phyloP scores from a whole-genome alignment of 1,140 invertebrate species.

The Drosophila littoralis region DNA sequence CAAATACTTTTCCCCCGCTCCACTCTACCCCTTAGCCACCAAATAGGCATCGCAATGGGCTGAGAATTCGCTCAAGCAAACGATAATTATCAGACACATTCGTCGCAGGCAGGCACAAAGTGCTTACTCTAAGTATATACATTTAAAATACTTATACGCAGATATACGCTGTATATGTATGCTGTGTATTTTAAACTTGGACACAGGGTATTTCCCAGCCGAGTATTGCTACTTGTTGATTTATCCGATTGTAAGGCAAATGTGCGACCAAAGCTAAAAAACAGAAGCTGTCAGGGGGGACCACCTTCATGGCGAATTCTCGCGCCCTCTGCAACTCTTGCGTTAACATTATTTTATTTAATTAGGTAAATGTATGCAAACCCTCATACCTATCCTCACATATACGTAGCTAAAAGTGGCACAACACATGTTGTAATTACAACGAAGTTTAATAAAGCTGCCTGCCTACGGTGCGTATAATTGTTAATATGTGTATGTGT shows the following conservation, averaged over 20 bases:
- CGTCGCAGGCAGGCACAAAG: conserved; percentile 19
- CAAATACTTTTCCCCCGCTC: neutral
- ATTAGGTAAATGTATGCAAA: conserved; percentile 82
- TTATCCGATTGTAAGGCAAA: conserved; percentile 65
- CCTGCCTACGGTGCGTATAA: conserved; percentile 45
- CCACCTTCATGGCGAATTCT: conserved; percentile 29
- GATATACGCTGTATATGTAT: conserved; percentile 22
- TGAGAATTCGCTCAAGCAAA: conserved; percentile 58
- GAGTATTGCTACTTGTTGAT: conserved; percentile 11
- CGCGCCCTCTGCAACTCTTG: conserved; percentile 74
- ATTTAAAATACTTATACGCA: conserved; percentile 58
- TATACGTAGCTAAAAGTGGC: conserved; percentile 18
- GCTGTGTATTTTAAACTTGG: neutral
- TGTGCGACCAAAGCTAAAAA: conserved; percentile 42
- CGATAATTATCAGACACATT: conserved; percentile 68
- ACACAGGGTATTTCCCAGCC: neutral
- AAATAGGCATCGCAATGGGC: conserved; percentile 21
- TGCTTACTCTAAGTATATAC: conserved; percentile 48
- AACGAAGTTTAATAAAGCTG: conserved; percentile 78
- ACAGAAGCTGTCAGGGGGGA: neutral
- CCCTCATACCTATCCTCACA: conserved; percentile 39
- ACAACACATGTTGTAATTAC: conserved; percentile 80
- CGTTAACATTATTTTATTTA: conserved; percentile 82
- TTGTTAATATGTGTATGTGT: conserved; percentile 31
- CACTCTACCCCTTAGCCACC: neutral